Conservation (phyloP, 2,888 invertebrate species). For the Cataglyphis rosenhaueri region DNA sequence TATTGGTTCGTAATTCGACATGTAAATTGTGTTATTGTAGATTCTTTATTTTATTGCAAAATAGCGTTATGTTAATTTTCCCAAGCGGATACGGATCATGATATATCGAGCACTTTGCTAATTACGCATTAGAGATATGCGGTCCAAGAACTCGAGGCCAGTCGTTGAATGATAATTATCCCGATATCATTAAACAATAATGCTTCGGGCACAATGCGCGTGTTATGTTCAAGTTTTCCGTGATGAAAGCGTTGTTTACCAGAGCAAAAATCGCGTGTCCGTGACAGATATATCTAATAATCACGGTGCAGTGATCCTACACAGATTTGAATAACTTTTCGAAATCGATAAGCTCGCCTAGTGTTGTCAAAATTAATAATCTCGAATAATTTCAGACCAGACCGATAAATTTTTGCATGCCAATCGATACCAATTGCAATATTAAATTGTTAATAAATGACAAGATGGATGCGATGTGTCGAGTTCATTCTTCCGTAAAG, state of each 20-base stretch:
- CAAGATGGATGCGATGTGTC: neutral
- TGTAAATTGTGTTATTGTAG: neutral
- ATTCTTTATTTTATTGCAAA: neutral
- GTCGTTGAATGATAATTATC: conserved; percentile 18
- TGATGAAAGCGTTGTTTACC: conserved; percentile 5
- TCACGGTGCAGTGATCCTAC: neutral
- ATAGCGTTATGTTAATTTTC: conserved; percentile 1
- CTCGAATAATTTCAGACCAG: neutral
- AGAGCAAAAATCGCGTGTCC: neutral
- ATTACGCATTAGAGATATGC: conserved; percentile 10
- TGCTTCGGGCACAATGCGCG: neutral
- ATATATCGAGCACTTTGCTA: conserved; percentile 2
- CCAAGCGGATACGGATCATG: neutral
- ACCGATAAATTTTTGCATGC: neutral
- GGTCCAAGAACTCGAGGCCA: neutral
- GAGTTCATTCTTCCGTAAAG: neutral
- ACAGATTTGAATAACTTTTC: conserved; percentile 4
- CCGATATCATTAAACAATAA: neutral
- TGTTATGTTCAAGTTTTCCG: neutral
- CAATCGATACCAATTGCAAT: neutral
- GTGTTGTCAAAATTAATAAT: neutral
- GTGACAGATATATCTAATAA: conserved; percentile 6
- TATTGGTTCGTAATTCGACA: neutral
- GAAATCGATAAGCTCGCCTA: neutral
- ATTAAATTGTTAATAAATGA: neutral